Percentiles rank a stretch among this genome's conserved stretches.
These are phyloP conservation scores for Monochamus alternatus DNA, from an alignment of 2,888 invertebrate genomes.

Conservation along the genomic window DNA sequence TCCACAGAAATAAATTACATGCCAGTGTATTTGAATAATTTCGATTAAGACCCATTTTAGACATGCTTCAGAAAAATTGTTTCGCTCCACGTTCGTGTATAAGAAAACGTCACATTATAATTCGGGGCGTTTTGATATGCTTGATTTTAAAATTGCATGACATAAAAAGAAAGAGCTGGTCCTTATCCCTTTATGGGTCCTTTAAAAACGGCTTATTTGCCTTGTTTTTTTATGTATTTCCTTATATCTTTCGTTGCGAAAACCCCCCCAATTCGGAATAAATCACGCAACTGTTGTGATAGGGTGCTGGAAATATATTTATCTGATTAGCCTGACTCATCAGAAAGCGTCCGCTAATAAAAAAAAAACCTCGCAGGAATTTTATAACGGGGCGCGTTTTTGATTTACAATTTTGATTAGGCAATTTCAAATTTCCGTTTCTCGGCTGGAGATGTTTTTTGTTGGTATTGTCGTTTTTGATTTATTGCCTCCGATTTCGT, in stretches of 20 bases:
- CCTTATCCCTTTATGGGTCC: background rate
- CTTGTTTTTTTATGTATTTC: background rate
- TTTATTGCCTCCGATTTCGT: too few relatives aligned
- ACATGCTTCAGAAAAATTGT: background rate
- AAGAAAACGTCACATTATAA: background rate
- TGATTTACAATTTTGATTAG: too few relatives aligned
- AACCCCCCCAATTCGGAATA: background rate
- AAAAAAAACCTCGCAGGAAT: background rate
- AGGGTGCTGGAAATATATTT: background rate
- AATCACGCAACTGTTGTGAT: conserved; percentile 4
- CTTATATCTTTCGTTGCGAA: background rate
- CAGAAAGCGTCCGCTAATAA: background rate
- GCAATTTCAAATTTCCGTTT: background rate
- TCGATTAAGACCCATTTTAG: background rate
- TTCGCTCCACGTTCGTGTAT: background rate
- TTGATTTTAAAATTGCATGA: conserved; percentile 9
- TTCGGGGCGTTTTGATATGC: background rate
- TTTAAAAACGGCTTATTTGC: background rate
- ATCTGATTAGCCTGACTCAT: conserved; percentile 5
- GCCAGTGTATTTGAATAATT: background rate
- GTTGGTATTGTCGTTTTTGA: background rate
- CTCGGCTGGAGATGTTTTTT: background rate
- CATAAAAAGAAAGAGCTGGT: background rate
- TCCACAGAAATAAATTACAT: too few relatives aligned
- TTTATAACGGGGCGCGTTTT: background rate